Evolutionary conservation across 2,113 vertebrate genomes (phyloP).

Genomic region (Malaclemys terrapin): DNA sequence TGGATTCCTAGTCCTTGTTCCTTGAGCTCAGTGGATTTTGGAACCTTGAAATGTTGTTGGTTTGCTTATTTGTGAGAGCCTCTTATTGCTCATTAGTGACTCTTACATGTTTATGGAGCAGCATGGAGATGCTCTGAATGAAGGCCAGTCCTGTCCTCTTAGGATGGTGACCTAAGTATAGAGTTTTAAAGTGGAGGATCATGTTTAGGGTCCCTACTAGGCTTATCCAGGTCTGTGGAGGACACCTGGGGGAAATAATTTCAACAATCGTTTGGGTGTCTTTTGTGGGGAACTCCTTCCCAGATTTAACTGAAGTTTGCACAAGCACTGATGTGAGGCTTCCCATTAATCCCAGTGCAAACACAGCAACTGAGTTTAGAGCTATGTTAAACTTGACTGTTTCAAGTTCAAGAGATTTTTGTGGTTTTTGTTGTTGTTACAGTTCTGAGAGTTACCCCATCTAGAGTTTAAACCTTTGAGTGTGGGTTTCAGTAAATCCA

Average conservation of each 20-base stretch:
- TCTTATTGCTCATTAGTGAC: not conserved
- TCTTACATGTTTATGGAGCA: not conserved
- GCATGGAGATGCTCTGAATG: not conserved
- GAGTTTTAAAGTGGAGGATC: not conserved
- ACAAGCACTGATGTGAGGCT: not conserved
- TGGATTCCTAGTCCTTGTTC: not conserved
- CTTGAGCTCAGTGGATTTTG: not conserved
- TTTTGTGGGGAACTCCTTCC: accelerated
- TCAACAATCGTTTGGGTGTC: not conserved
- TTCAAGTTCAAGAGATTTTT: not conserved
- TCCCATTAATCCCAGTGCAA: not conserved
- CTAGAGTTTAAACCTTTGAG: not conserved
- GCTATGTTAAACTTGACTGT: not conserved
- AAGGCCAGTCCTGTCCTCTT: not conserved
- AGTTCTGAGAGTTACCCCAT: not conserved
- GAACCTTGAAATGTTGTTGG: not conserved
- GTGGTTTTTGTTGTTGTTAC: not conserved
- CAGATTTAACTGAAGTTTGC: not conserved
- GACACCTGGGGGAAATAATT: not conserved
- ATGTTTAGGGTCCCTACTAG: not conserved
- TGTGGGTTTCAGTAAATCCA: not conserved
- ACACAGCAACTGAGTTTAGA: not conserved
- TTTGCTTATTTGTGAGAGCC: not conserved
- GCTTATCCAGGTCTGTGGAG: not conserved
- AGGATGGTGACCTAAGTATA: not conserved